These are phyloP conservation scores for Lycodopsis pacificus DNA, from an alignment of 2,797 vertebrate species.

Conservation along the genomic window DNA sequence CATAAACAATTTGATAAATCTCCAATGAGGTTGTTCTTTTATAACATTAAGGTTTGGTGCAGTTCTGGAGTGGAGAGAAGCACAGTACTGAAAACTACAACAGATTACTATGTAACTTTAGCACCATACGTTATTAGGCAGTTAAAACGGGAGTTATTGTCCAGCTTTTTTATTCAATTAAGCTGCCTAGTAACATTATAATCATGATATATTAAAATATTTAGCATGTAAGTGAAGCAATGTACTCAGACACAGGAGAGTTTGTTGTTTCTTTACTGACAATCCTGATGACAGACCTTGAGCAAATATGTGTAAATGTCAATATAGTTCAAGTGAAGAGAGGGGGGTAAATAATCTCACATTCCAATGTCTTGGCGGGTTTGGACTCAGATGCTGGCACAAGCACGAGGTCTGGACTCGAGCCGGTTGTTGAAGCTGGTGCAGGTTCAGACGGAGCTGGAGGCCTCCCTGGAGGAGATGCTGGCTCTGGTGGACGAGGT, in stretches of 20 bases:
- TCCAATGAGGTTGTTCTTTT: neutral
- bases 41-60: neutral
- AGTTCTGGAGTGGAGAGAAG: neutral
- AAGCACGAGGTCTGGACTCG: conserved; percentile 86
- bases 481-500: conserved; percentile 87
- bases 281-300: neutral
- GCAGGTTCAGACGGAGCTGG: conserved; percentile 88
- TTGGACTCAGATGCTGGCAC: conserved; percentile 88
- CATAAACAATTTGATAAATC: neutral
- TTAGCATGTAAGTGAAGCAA: neutral
- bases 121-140: too few relatives aligned
- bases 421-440: conserved; percentile 84
- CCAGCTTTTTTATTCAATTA: neutral
- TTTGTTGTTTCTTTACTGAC: neutral
- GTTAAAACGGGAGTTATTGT: too few relatives aligned
- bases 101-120: neutral
- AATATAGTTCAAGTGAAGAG: neutral
- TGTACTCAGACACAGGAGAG: neutral
- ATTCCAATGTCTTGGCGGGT: neutral
- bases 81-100: neutral
- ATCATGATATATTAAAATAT: neutral
- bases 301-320: neutral
- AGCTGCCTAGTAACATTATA: neutral
- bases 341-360: neutral
- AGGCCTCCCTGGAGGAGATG: conserved; percentile 90